phyloP scores from a whole-genome alignment of 2,113 vertebrate genomes.

The Dicerorhinus sumatrensis region DNA sequence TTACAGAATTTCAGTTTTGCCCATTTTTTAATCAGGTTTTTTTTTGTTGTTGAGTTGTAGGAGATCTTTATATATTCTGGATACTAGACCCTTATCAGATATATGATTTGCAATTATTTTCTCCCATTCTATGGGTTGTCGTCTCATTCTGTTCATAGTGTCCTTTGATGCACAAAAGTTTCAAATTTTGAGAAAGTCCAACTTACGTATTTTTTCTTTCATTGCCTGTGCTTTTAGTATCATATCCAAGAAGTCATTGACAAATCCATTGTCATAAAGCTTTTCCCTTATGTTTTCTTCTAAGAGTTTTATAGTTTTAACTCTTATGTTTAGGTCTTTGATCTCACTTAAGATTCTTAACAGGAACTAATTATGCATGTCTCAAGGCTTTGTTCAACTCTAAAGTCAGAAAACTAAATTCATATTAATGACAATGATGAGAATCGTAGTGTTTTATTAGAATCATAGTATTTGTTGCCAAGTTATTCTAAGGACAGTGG shows the following conservation, averaged over 20 bases:
- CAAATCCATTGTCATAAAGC: not conserved
- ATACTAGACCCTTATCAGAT: not conserved
- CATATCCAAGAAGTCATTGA: not conserved
- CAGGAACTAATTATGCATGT: not conserved
- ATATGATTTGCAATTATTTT: not conserved
- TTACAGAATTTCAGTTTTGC: slow-evolving; percentile 24
- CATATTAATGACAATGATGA: not conserved
- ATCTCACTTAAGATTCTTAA: slow-evolving; percentile 36
- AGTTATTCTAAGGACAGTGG: not conserved
- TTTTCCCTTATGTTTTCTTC: slow-evolving; percentile 13
- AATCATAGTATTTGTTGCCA: not conserved
- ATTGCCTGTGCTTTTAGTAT: slow-evolving; percentile 14
- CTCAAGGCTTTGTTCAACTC: slow-evolving; percentile 22
- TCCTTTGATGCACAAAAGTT: not conserved
- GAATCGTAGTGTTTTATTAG: not conserved
- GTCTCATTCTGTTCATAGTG: slow-evolving; percentile 20
- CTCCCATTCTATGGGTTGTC: not conserved
- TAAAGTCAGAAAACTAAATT: slow-evolving; percentile 32
- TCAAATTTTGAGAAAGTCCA: not conserved
- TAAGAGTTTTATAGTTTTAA: slow-evolving; percentile 28
- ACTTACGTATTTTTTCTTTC: not conserved
- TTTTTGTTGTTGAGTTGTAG: not conserved
- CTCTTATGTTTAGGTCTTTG: slow-evolving; percentile 8
- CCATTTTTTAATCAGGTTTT: not conserved
- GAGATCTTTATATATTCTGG: not conserved